Conservation (phyloP, 1,140 invertebrate species). For the Zophobas morio region DNA sequence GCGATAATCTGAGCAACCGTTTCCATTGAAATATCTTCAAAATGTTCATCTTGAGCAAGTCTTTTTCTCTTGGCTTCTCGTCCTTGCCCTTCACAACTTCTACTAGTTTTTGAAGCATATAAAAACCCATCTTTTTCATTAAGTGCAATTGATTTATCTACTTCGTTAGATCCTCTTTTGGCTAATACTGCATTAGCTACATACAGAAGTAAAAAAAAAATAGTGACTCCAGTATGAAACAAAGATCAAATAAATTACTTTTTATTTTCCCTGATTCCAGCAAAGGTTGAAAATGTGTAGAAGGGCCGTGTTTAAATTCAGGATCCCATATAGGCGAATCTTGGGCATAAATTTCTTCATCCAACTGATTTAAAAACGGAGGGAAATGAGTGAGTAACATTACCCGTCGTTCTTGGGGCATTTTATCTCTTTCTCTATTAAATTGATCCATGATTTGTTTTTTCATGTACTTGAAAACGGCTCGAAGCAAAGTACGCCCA, state of each 20-base stretch:
- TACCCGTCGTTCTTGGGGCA: constrained; percentile 88
- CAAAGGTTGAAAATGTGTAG: constrained; percentile 73
- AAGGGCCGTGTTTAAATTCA: constrained; percentile 84
- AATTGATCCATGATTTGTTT: constrained; percentile 93
- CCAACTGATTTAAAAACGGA: constrained; percentile 89
- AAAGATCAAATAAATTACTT: constrained; percentile 47
- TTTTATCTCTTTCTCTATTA: constrained; percentile 87
- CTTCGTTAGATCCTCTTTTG: constrained; percentile 6
- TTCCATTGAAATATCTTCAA: constrained; percentile 77
- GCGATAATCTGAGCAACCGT: constrained; percentile 83
- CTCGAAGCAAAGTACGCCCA: constrained; percentile 86
- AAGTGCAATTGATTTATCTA: not conserved
- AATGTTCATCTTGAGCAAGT: constrained; percentile 66
- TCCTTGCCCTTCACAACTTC: constrained; percentile 54
- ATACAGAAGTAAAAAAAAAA: not conserved
- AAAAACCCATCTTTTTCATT: not conserved
- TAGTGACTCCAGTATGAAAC: not conserved
- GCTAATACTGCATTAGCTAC: not conserved
- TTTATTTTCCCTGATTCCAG: constrained; percentile 59
- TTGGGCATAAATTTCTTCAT: constrained; percentile 88
- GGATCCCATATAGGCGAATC: constrained; percentile 95
- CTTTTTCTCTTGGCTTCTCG: constrained; percentile 61
- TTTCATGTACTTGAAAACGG: constrained; percentile 92
- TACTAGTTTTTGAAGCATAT: constrained; percentile 5
- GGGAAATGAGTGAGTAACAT: constrained; percentile 76